Conservation (phyloP, 2,888 invertebrate species). For the Erebia palarica region DNA sequence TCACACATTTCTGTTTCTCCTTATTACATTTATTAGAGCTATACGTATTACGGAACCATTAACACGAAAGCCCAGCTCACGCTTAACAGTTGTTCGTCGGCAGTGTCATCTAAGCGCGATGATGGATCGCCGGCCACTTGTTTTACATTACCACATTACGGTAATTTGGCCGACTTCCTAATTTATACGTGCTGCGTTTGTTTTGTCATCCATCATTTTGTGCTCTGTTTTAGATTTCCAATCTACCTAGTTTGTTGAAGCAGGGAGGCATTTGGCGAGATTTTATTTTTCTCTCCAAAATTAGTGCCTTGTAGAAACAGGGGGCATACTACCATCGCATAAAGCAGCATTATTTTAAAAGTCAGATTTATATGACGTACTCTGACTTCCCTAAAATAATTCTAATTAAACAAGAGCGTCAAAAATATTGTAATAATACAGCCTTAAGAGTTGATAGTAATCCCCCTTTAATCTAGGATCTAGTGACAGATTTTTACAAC, state of each 20-base stretch:
- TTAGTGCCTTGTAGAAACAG: too few relatives aligned
- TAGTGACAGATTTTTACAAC: too few relatives aligned
- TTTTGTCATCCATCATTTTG: conserved; percentile 40
- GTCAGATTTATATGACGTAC: too few relatives aligned
- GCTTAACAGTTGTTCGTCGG: conserved; percentile 38
- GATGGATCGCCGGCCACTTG: conserved; percentile 45
- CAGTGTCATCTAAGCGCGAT: conserved; percentile 43
- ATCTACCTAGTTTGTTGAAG: not conserved
- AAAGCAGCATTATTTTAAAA: too few relatives aligned
- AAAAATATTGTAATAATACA: too few relatives aligned
- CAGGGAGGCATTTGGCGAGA: not conserved
- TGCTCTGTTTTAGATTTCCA: conserved; percentile 32
- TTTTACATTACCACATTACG: conserved; percentile 41
- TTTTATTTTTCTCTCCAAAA: not conserved
- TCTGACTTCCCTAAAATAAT: too few relatives aligned
- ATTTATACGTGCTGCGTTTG: conserved; percentile 44
- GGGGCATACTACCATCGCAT: too few relatives aligned
- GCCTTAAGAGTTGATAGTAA: too few relatives aligned
- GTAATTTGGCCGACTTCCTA: conserved; percentile 50
- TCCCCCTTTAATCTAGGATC: too few relatives aligned
- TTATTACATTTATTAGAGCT: not conserved
- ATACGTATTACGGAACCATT: not conserved
- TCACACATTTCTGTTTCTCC: too few relatives aligned
- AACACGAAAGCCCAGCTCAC: not conserved
- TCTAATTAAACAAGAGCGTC: too few relatives aligned